Conservation (phyloP, 2,888 invertebrate genomes). For the Endotricha flammealis region DNA sequence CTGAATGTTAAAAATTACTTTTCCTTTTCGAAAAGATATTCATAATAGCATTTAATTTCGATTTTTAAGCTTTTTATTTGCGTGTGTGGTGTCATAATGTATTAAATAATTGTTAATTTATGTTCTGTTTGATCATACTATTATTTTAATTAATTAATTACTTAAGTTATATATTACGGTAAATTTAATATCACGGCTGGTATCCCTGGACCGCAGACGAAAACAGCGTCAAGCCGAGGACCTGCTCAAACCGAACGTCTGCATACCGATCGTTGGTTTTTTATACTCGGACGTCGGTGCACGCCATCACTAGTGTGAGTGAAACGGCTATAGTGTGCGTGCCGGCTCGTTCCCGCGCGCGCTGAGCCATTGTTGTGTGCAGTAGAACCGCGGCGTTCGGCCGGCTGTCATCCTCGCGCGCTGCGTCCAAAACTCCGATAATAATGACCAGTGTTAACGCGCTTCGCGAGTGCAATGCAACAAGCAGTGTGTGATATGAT, state of each 20-base stretch:
- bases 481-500: slow-evolving; percentile 76
- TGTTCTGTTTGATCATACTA: no score
- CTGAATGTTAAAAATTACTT: no score
- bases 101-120: no score
- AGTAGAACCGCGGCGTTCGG: slow-evolving; percentile 64
- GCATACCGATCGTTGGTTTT: slow-evolving; percentile 78
- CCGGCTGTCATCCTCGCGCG: slow-evolving; percentile 43
- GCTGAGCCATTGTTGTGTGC: slow-evolving; percentile 66
- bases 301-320: slow-evolving; percentile 49
- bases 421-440: slow-evolving; percentile 63
- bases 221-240: slow-evolving; percentile 77
- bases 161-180: no score
- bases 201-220: slow-evolving; percentile 74
- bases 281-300: slow-evolving; percentile 67
- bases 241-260: slow-evolving; percentile 77
- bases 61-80: no score
- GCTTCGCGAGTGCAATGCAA: slow-evolving; percentile 73
- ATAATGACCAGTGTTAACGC: slow-evolving; percentile 72
- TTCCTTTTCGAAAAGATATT: no score
- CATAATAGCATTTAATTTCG: no score
- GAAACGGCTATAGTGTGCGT: slow-evolving; percentile 43
- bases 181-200: slow-evolving; percentile 37
- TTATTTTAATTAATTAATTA: no score
- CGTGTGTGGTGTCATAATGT: no score
- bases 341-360: slow-evolving; percentile 59